Evolutionary conservation across 2,113 vertebrate genomes (phyloP).

Genomic region (Esox niger): DNA sequence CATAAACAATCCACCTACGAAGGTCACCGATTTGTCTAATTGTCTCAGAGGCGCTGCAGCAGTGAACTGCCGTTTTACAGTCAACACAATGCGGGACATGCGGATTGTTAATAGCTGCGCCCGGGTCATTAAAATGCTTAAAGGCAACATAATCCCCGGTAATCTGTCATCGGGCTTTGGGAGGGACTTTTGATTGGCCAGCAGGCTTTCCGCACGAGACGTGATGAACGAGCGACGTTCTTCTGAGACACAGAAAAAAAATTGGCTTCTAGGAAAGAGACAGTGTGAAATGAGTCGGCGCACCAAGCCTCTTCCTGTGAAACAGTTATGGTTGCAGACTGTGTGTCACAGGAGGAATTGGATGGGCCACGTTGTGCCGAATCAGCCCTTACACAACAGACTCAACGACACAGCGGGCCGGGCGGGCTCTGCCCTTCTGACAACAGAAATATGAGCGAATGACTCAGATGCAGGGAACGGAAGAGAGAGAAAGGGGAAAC

Average conservation of each 20-base stretch:
- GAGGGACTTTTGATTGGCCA: neutral
- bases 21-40: neutral
- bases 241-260: too few relatives aligned
- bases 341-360: neutral
- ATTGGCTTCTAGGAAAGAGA: too few relatives aligned
- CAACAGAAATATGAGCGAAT: neutral
- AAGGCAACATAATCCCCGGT: neutral
- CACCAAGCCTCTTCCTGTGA: too few relatives aligned
- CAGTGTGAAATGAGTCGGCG: too few relatives aligned
- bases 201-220: neutral
- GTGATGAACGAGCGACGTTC: neutral
- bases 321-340: too few relatives aligned
- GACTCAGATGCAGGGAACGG: neutral
- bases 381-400: too few relatives aligned
- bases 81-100: neutral
- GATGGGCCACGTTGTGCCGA: neutral
- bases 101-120: too few relatives aligned
- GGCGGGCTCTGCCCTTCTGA: too few relatives aligned
- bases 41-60: neutral
- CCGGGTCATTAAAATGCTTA: neutral
- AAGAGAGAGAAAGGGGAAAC: neutral
- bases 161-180: neutral
- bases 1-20: neutral
- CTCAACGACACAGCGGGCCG: neutral
- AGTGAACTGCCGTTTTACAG: neutral